Evolutionary conservation across 2,797 vertebrate genomes (phyloP).

Genomic region (Melanogrammus aeglefinus): DNA sequence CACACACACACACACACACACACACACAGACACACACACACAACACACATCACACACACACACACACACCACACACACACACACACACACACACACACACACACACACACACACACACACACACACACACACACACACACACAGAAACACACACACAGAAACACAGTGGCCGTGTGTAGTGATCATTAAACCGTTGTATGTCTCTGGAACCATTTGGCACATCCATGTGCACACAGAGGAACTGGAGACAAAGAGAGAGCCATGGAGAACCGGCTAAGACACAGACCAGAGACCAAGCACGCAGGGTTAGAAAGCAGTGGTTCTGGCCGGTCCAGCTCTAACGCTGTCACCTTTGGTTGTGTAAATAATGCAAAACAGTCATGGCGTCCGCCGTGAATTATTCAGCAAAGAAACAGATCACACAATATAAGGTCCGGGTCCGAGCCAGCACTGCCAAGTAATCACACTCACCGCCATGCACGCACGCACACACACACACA

Average conservation of each 20-base stretch:
- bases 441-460: slow-evolving; percentile 41
- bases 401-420: slow-evolving; percentile 71
- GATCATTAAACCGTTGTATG: background rate
- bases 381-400: slow-evolving; percentile 81
- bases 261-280: background rate
- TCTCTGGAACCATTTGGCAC: background rate
- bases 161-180: background rate
- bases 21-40: slow-evolving; percentile 4
- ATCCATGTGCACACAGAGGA: background rate
- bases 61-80: slow-evolving; percentile 10
- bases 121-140: slow-evolving; percentile 6
- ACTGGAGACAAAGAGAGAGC: background rate
- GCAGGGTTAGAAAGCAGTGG: slow-evolving; percentile 21
- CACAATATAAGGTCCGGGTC: slow-evolving; percentile 61
- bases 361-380: slow-evolving; percentile 80
- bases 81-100: slow-evolving; percentile 6
- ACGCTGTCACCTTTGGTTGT: slow-evolving; percentile 74
- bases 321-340: slow-evolving; percentile 47
- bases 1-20: slow-evolving; percentile 10
- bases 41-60: slow-evolving; percentile 5
- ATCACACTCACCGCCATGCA: slow-evolving; percentile 13
- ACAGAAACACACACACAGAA: slow-evolving; percentile 1
- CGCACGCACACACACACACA: slow-evolving; percentile 6
- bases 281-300: background rate
- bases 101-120: slow-evolving; percentile 10